These are phyloP conservation scores for Ochropleura plecta DNA, from an alignment of 2,888 invertebrate species.

Conservation along the genomic window DNA sequence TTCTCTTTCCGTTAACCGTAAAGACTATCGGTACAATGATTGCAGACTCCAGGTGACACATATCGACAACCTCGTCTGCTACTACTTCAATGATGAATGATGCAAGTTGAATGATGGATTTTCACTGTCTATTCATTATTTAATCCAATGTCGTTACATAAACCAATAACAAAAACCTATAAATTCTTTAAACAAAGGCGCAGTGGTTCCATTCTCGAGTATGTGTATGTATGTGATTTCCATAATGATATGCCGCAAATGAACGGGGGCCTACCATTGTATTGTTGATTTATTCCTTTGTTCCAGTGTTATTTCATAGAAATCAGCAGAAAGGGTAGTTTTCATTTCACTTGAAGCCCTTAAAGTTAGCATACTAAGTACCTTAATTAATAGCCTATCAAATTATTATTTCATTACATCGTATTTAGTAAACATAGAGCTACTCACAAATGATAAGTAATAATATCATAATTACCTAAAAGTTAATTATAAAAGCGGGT, in stretches of 20 bases:
- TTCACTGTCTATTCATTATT: not conserved
- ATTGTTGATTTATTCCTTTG: slow-evolving; percentile 57
- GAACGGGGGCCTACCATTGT: slow-evolving; percentile 35
- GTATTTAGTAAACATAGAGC: slow-evolving; percentile 37
- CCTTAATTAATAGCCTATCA: slow-evolving; percentile 40
- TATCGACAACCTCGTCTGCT: no score
- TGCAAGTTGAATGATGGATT: no score
- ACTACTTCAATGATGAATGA: no score
- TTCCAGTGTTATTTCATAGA: slow-evolving; percentile 49
- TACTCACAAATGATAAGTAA: slow-evolving; percentile 32
- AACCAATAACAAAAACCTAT: slow-evolving; percentile 3
- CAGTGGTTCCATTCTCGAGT: slow-evolving; percentile 16
- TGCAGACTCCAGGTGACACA: no score
- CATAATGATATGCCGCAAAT: slow-evolving; percentile 48
- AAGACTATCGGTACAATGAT: no score
- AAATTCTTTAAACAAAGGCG: slow-evolving; percentile 26
- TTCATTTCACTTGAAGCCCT: slow-evolving; percentile 39
- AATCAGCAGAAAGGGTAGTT: slow-evolving; percentile 43
- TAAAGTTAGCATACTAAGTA: slow-evolving; percentile 34
- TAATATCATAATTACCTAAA: slow-evolving; percentile 33
- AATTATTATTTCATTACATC: slow-evolving; percentile 53
- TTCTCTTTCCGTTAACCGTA: no score
- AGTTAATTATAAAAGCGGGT: slow-evolving; percentile 41
- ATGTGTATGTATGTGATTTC: slow-evolving; percentile 32
- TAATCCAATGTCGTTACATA: not conserved